These are phyloP conservation scores for Apistogramma diplotaenia DNA, from an alignment of 2,113 vertebrate genomes.

Conservation along the genomic window DNA sequence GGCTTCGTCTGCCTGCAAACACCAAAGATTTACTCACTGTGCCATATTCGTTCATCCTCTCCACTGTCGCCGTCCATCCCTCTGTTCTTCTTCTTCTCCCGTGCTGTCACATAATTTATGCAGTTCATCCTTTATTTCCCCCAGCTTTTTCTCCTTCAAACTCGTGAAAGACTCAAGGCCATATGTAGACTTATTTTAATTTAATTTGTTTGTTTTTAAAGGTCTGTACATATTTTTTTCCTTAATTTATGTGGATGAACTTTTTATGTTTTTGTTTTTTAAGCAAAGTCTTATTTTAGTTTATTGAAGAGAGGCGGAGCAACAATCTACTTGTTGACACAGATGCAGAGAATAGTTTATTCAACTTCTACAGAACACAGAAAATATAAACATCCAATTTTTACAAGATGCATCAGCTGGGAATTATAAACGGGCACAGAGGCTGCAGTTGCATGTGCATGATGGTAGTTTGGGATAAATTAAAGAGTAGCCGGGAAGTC, in stretches of 20 bases:
- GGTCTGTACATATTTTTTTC: conserved; percentile 76
- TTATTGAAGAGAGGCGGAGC: conserved; percentile 12
- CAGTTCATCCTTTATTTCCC: conserved; percentile 8
- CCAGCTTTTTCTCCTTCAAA: conserved; percentile 28
- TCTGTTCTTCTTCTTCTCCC: conserved; percentile 12
- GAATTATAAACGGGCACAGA: neutral
- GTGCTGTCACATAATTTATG: conserved; percentile 37
- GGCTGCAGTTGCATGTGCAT: neutral
- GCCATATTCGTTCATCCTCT: conserved; percentile 57
- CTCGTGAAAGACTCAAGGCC: conserved; percentile 65
- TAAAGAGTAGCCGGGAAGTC: neutral
- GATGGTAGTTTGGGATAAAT: neutral
- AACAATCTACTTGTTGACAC: conserved; percentile 38
- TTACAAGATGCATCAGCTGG: neutral
- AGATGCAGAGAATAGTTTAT: conserved; percentile 40
- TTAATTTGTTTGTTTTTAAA: conserved; percentile 70
- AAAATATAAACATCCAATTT: neutral
- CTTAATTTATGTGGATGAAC: conserved; percentile 78
- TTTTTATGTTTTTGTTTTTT: conserved; percentile 29
- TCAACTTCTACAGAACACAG: neutral
- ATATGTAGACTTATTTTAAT: conserved; percentile 51
- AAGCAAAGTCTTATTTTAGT: conserved; percentile 67
- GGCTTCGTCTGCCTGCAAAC: neutral
- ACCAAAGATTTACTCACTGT: conserved; percentile 62
- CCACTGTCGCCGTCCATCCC: neutral